phyloP scores from a whole-genome alignment of 2,797 vertebrate genomes.

The Jordanella pulchra region DNA sequence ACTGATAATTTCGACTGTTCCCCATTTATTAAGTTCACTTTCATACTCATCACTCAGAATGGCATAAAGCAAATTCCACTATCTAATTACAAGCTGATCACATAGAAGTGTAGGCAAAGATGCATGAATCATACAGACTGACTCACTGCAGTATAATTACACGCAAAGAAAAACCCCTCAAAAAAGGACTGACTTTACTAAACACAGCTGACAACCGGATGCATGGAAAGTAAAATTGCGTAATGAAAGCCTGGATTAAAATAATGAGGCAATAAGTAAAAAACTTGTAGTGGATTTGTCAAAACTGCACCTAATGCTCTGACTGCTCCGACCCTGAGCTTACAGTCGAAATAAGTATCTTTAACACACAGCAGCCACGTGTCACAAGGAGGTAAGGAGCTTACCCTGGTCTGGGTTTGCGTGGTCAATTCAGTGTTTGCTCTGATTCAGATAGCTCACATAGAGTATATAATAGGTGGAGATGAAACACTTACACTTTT shows the following conservation, averaged over 20 bases:
- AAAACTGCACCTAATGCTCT: slow-evolving; percentile 12
- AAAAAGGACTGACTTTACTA: slow-evolving; percentile 12
- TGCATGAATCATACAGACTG: not conserved
- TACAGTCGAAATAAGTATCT: slow-evolving; percentile 25
- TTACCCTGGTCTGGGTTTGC: slow-evolving; percentile 20
- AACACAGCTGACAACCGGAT: slow-evolving; percentile 17
- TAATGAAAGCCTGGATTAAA: slow-evolving; percentile 16
- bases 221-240: slow-evolving; percentile 11
- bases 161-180: not conserved
- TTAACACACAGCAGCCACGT: slow-evolving; percentile 24
- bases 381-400: slow-evolving; percentile 26
- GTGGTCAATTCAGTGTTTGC: slow-evolving; percentile 8
- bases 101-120: not conserved
- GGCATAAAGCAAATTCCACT: not conserved
- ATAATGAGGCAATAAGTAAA: slow-evolving; percentile 6
- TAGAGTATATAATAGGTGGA: not conserved
- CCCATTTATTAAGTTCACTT: not conserved
- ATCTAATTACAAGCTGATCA: slow-evolving; percentile 6
- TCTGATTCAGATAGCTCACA: slow-evolving; percentile 18
- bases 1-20: not conserved
- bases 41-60: slow-evolving; percentile 1
- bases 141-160: slow-evolving; percentile 9
- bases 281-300: slow-evolving; percentile 23
- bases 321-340: slow-evolving; percentile 4
- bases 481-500: not conserved